A percentile compares a stretch with the other conserved stretches of the same genome.
phyloP scores from a whole-genome alignment of 2,797 vertebrate species.

The Leptatherina wallacei region DNA sequence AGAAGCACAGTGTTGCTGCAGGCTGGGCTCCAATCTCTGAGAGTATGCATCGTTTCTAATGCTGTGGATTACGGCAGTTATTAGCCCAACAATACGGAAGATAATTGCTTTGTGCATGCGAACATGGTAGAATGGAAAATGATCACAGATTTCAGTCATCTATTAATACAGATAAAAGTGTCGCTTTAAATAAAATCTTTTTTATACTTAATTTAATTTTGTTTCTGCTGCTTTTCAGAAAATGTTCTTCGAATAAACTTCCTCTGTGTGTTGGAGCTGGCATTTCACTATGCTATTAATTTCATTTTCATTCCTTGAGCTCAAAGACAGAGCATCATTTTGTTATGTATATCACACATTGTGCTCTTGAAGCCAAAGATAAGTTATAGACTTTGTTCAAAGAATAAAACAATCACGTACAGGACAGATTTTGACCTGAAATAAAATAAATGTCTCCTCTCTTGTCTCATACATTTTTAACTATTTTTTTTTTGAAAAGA shows the following conservation, averaged over 20 bases:
- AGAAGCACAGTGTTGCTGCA: slow-evolving; percentile 52
- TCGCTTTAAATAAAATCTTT: not conserved
- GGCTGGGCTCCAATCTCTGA: slow-evolving; percentile 58
- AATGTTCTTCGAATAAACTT: not conserved
- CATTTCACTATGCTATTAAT: not conserved
- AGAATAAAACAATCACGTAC: not conserved
- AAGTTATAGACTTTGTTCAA: not conserved
- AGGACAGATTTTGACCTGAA: not conserved
- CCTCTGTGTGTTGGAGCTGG: not conserved
- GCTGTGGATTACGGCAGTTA: slow-evolving; percentile 44
- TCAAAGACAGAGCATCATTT: not conserved
- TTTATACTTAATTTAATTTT: slow-evolving; percentile 11
- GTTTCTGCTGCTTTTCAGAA: not conserved
- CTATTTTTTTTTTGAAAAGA: not conserved
- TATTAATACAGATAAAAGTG: slow-evolving; percentile 18
- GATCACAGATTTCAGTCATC: slow-evolving; percentile 21
- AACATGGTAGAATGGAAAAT: slow-evolving; percentile 41
- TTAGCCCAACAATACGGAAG: slow-evolving; percentile 45
- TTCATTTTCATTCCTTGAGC: not conserved
- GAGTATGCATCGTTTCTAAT: slow-evolving; percentile 47
- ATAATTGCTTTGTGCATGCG: slow-evolving; percentile 56
- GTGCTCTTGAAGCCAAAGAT: not conserved
- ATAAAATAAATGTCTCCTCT: not conserved
- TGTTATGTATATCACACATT: not conserved
- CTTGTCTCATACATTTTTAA: slow-evolving; percentile 7